Percentiles rank a stretch among this genome's conserved stretches.
Evolutionary conservation across 1,140 invertebrate genomes (phyloP).

Genomic region (Pseudomyrmex pallidus): DNA sequence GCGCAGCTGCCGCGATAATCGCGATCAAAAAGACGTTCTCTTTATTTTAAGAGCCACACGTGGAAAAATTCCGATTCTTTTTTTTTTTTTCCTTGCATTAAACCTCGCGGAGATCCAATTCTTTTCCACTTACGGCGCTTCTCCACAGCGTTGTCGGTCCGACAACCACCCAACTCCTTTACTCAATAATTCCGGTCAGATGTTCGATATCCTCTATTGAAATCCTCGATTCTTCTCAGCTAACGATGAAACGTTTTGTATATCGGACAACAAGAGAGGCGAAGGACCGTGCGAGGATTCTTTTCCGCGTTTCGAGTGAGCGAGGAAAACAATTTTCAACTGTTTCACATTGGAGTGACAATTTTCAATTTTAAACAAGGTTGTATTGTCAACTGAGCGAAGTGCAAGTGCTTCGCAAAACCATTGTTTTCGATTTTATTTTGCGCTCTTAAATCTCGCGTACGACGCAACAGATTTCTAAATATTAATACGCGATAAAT

Average conservation of each 20-base stretch:
- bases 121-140: constrained; percentile 34
- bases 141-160: not conserved
- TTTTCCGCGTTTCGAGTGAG: not conserved
- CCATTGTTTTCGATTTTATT: not conserved
- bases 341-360: not conserved
- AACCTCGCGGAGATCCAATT: constrained; percentile 26
- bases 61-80: not conserved
- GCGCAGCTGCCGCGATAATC: constrained; percentile 19
- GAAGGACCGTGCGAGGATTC: not conserved
- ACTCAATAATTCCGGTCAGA: constrained; percentile 32
- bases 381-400: constrained; percentile 12
- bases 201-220: constrained; percentile 25
- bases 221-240: not conserved
- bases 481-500: not conserved
- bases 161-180: constrained; percentile 28
- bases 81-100: constrained; percentile 44
- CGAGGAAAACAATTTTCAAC: constrained; percentile 23
- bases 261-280: not conserved
- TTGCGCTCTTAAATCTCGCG: not conserved
- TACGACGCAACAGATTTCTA: not conserved
- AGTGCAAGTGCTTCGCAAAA: not conserved
- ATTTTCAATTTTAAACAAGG: constrained; percentile 30
- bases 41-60: constrained; percentile 13
- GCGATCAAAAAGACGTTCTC: constrained; percentile 34
- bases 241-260: constrained; percentile 23